Conservation (phyloP, 1,140 invertebrate species). For the Leptinotarsa defecta region DNA sequence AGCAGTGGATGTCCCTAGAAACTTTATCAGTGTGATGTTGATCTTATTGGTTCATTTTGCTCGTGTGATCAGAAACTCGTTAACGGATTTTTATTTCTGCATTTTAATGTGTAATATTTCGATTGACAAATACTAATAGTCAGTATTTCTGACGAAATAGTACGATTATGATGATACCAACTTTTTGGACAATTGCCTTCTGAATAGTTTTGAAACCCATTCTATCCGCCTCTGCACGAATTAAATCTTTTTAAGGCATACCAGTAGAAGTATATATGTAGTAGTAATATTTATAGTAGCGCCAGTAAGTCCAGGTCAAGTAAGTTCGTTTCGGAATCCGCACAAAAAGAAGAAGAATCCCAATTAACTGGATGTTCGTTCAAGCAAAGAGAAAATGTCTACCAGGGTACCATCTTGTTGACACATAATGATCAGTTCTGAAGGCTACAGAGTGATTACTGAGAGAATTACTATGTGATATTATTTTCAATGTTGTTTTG, state of each 20-base stretch:
- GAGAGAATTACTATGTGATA: too few species aligned
- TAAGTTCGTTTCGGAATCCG: background rate
- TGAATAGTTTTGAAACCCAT: background rate
- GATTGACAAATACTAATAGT: too few species aligned
- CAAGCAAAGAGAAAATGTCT: slow-evolving; percentile 7
- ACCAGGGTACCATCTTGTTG: background rate
- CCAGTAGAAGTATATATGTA: background rate
- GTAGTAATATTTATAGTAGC: slow-evolving; percentile 15
- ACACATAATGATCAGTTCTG: background rate
- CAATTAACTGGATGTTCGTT: slow-evolving; percentile 13
- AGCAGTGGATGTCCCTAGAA: too few species aligned
- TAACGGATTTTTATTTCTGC: too few species aligned
- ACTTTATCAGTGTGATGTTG: too few species aligned
- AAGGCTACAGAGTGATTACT: background rate
- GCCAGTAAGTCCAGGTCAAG: slow-evolving; percentile 13
- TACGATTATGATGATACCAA: too few species aligned
- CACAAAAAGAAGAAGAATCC: background rate
- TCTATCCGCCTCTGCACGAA: background rate
- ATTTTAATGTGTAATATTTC: too few species aligned
- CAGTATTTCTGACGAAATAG: too few species aligned
- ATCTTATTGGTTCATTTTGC: too few species aligned
- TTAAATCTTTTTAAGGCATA: background rate
- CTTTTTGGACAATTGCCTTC: too few species aligned
- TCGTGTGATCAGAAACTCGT: too few species aligned
- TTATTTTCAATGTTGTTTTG: too few species aligned